A percentile compares a stretch with the other conserved stretches of the same genome.
Conservation (phyloP, 1,140 invertebrate genomes). For the Thaumatotibia leucotreta region DNA sequence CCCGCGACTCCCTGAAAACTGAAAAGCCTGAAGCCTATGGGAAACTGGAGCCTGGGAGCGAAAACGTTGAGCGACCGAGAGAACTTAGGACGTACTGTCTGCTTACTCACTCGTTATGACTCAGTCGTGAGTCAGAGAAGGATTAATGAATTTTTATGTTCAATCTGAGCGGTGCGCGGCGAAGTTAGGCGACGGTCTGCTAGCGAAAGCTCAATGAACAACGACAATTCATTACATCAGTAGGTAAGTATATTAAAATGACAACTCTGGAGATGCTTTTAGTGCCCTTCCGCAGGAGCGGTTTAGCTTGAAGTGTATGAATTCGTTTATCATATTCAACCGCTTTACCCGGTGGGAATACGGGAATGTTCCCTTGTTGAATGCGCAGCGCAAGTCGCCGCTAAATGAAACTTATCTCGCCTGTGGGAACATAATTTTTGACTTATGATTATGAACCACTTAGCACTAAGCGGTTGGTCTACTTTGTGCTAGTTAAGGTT, state of each 20-base stretch:
- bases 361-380: background rate
- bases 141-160: constrained; percentile 22
- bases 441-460: background rate
- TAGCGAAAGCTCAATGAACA: constrained; percentile 56
- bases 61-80: constrained; percentile 27
- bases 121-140: constrained; percentile 46
- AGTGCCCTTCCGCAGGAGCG: background rate
- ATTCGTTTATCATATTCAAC: constrained; percentile 5
- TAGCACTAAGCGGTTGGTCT: background rate
- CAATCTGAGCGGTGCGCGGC: constrained; percentile 13
- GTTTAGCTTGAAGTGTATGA: background rate
- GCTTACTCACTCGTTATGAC: constrained; percentile 40
- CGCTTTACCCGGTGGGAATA: background rate
- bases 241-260: constrained; percentile 34
- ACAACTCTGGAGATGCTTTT: constrained; percentile 39
- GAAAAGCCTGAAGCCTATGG: constrained; percentile 58
- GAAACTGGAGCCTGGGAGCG: constrained; percentile 62
- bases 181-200: constrained; percentile 22
- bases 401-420: background rate
- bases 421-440: background rate
- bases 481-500: no score
- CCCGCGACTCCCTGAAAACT: constrained; percentile 46
- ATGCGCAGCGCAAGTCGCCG: background rate
- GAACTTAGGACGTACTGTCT: constrained; percentile 24
- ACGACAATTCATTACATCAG: constrained; percentile 36